Percentiles rank a stretch among this genome's conserved stretches.
Conservation (phyloP, 2,888 invertebrate genomes). For the Philereme transversata region DNA sequence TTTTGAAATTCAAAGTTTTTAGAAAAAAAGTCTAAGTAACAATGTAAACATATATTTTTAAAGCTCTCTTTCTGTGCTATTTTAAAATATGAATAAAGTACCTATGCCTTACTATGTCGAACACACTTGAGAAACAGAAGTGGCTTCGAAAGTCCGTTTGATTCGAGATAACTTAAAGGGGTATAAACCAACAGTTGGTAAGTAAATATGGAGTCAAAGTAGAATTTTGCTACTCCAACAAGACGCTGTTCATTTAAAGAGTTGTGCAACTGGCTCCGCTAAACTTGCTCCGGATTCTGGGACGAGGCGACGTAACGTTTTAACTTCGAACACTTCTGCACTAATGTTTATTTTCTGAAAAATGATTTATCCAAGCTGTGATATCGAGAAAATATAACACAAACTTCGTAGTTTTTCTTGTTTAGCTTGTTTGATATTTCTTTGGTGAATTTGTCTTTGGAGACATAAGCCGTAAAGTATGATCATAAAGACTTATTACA, state of each 20-base stretch:
- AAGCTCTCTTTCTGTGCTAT: too few relatives aligned
- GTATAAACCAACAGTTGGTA: constrained; percentile 47
- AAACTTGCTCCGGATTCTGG: constrained; percentile 51
- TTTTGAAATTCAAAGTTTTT: too few relatives aligned
- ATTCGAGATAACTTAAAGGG: constrained; percentile 25
- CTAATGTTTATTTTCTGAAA: constrained; percentile 47
- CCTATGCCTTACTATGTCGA: constrained; percentile 5
- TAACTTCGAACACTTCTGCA: constrained; percentile 49
- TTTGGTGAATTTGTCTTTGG: neutral
- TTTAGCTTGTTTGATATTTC: neutral
- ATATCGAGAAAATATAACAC: constrained; percentile 14
- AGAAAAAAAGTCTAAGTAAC: too few relatives aligned
- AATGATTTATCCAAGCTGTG: constrained; percentile 28
- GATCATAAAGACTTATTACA: too few relatives aligned
- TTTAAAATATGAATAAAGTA: neutral
- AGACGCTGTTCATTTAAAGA: constrained; percentile 65
- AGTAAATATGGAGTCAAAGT: constrained; percentile 54
- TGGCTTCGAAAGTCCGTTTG: constrained; percentile 23
- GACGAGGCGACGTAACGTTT: constrained; percentile 50
- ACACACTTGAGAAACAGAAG: constrained; percentile 7
- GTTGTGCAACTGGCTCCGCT: constrained; percentile 52
- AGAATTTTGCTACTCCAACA: constrained; percentile 54
- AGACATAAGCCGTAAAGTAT: neutral
- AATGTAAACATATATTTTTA: too few relatives aligned
- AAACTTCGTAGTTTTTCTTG: constrained; percentile 12